These are phyloP conservation scores for Zaprionus capensis DNA, from an alignment of 1,140 invertebrate genomes.

Conservation along the genomic window DNA sequence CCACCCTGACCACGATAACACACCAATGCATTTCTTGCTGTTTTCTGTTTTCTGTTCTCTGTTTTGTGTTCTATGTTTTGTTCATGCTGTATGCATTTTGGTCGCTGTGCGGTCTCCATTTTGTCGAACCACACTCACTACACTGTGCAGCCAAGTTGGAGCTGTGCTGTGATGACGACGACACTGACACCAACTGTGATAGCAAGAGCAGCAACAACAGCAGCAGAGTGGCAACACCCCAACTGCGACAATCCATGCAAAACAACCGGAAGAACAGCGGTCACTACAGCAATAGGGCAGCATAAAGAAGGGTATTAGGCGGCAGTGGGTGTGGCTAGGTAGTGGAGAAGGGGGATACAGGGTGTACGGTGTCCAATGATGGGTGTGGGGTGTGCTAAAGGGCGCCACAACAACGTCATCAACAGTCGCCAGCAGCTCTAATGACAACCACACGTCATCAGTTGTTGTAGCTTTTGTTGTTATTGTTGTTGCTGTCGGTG, in stretches of 20 bases:
- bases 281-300: constrained; percentile 30
- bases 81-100: constrained; percentile 75
- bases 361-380: neutral
- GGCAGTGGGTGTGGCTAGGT: neutral
- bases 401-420: constrained; percentile 59
- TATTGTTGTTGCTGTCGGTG: constrained; percentile 35
- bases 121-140: constrained; percentile 31
- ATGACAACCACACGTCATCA: constrained; percentile 81
- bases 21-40: constrained; percentile 4
- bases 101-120: constrained; percentile 69
- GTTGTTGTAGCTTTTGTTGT: constrained; percentile 40
- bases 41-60: constrained; percentile 34
- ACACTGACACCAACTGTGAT: constrained; percentile 28
- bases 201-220: constrained; percentile 27
- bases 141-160: neutral
- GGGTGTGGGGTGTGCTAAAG: constrained; percentile 6
- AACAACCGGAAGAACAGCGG: constrained; percentile 57
- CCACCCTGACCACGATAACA: constrained; percentile 14
- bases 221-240: constrained; percentile 19
- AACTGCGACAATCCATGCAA: constrained; percentile 60
- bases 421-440: constrained; percentile 65
- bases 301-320: constrained; percentile 34
- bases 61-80: constrained; percentile 38
- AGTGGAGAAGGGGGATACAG: neutral
- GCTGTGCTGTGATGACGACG: constrained; percentile 22